Evolutionary conservation across 2,113 vertebrate genomes (phyloP).

Genomic region (Struthio camelus): DNA sequence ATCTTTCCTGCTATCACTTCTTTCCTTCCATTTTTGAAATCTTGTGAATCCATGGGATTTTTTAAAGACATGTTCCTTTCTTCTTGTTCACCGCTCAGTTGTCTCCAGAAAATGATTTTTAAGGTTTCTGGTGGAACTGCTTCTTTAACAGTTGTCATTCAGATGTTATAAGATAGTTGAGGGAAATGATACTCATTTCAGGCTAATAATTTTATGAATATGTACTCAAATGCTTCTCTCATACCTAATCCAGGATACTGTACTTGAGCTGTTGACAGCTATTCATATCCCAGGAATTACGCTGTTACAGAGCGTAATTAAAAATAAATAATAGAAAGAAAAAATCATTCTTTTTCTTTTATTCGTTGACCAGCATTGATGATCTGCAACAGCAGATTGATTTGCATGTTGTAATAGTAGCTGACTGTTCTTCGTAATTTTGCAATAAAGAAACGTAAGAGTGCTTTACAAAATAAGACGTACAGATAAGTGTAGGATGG

Average conservation of each 20-base stretch:
- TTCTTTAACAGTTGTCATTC: background rate
- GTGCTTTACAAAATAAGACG: rapidly evolving
- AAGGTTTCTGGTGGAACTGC: too few relatives aligned
- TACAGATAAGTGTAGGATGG: background rate
- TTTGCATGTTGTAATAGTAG: background rate
- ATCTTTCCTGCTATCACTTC: background rate
- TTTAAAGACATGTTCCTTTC: background rate
- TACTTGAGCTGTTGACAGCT: background rate
- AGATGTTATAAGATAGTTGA: background rate
- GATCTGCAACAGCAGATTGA: background rate
- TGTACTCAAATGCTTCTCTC: background rate
- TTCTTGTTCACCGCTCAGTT: background rate
- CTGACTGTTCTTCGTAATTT: background rate
- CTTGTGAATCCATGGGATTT: rapidly evolving
- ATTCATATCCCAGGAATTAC: background rate
- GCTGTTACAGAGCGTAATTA: background rate
- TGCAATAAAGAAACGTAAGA: background rate
- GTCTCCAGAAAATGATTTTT: background rate
- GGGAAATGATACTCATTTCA: background rate
- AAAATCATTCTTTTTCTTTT: background rate
- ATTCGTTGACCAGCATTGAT: rapidly evolving
- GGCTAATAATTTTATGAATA: background rate
- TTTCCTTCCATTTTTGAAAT: background rate
- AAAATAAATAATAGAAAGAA: too few relatives aligned
- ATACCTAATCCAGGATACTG: background rate